Evolutionary conservation across 1,140 invertebrate species (phyloP), one percentile per base, ranked within the genome.

Genomic region (Diachasma alloeum): DNA sequence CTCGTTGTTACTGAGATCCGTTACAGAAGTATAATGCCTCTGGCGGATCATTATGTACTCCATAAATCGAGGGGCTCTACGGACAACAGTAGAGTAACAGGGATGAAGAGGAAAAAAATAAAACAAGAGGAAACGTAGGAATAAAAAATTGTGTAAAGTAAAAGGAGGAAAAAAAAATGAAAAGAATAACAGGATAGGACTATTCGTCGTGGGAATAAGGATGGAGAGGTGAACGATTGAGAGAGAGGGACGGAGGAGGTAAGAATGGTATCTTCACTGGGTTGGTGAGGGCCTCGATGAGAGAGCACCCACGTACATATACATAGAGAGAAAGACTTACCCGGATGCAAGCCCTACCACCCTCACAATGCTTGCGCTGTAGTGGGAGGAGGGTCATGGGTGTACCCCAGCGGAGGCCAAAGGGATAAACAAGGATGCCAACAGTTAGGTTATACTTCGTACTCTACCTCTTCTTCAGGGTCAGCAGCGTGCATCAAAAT

Each of bases 401-500:
- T 37, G 68, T 76, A 76, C 75, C 75, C 69, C 56, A 66, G 31
- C n/a, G 76, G 75, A 82, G 78, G 78, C 79, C 77, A 77, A 79
- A 56, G 75, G 78, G 80, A 79, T 78, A 74, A 42, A 48, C 56
- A 24, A 71, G 31, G 24, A 42, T 48, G 69, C 48, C 36, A 76
- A 3, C 36, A 68, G 48, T 46, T 71, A 36, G 75, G 75, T 44
- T 71, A 66, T 71, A 48, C 80, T 80, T 46, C 69, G 81, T 87
- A 53, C 48, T 66, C 5, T 39, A 68, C 83, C 84, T 87, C 83
- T 83, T 82, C 83, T 78, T 87, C 85, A 87, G 87, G 87, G 87
- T 88, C 87, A 88, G 80, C 86, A 86, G 81, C 86, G 86, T 87
- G 87, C 85, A 87, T 87, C 86, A 88, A 83, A 82, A 31, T 31